A percentile compares a stretch with the other conserved stretches of the same genome.
Conservation (phyloP, 2,797 vertebrate genomes). For the Notolepis coatsorum region DNA sequence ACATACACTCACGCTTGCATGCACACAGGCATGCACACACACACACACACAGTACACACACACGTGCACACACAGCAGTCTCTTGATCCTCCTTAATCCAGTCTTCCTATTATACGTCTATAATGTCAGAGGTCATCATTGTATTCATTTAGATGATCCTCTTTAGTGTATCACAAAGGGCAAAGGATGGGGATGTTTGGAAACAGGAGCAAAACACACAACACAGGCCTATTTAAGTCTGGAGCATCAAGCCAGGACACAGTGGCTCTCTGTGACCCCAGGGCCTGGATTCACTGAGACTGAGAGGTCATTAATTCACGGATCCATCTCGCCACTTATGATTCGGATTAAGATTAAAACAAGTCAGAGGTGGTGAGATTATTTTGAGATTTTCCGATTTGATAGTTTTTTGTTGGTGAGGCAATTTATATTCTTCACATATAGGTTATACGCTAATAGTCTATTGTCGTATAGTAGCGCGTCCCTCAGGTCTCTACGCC, state of each 20-base stretch:
- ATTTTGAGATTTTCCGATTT: not conserved
- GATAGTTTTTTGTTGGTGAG: not conserved
- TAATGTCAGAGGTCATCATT: conserved; percentile 27
- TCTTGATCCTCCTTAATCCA: conserved; percentile 35
- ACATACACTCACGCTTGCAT: too few relatives aligned
- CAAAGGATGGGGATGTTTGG: not conserved
- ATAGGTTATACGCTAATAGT: not conserved
- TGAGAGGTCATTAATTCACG: not conserved
- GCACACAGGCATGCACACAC: too few relatives aligned
- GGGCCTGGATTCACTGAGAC: not conserved
- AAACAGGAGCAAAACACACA: not conserved
- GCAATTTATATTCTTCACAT: conserved; percentile 5
- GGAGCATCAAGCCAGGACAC: not conserved
- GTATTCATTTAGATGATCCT: conserved; percentile 11
- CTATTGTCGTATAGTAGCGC: not conserved
- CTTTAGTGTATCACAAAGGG: conserved; percentile 13
- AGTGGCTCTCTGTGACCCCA: not conserved
- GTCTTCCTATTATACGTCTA: conserved; percentile 8
- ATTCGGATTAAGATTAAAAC: not conserved
- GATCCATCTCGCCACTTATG: not conserved
- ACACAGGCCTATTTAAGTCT: not conserved
- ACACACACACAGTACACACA: too few relatives aligned
- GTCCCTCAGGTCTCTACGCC: not conserved
- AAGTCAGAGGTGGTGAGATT: not conserved
- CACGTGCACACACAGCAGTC: not conserved